Percentiles rank a stretch among this genome's conserved stretches.
These are phyloP conservation scores for Pomacea canaliculata DNA, from an alignment of 2,888 invertebrate species.

Conservation along the genomic window DNA sequence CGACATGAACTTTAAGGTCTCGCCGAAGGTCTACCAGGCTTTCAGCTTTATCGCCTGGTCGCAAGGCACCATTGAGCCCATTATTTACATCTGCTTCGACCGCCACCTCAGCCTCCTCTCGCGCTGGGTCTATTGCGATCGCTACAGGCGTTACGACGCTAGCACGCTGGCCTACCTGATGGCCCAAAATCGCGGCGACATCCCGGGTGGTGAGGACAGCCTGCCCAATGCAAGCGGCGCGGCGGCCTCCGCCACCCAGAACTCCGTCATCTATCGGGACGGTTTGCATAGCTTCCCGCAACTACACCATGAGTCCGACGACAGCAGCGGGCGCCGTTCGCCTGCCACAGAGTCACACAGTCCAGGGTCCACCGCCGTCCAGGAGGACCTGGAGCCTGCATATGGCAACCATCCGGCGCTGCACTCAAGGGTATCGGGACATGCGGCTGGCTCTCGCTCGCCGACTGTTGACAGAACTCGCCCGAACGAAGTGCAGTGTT, in stretches of 20 bases:
- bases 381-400: not conserved
- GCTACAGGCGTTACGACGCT: constrained; percentile 44
- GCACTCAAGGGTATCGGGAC: not conserved
- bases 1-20: constrained; percentile 64
- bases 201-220: not conserved
- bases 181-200: constrained; percentile 32
- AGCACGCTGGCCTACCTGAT: constrained; percentile 49
- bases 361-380: not conserved
- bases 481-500: no score
- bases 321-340: constrained; percentile 4
- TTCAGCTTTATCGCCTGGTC: constrained; percentile 69
- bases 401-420: constrained; percentile 7
- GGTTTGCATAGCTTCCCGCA: not conserved
- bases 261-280: constrained; percentile 9
- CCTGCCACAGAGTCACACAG: not conserved
- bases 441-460: no score
- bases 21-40: constrained; percentile 67
- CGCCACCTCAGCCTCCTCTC: constrained; percentile 63
- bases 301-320: not conserved
- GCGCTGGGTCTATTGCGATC: constrained; percentile 56
- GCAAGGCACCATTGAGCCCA: constrained; percentile 66
- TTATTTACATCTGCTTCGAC: constrained; percentile 67
- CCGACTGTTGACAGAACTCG: no score
- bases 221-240: not conserved
- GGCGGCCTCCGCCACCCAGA: constrained; percentile 5